Percentiles rank a stretch among this genome's conserved stretches.
phyloP scores from a whole-genome alignment of 2,888 invertebrate genomes.

The Nowickia ferox region DNA sequence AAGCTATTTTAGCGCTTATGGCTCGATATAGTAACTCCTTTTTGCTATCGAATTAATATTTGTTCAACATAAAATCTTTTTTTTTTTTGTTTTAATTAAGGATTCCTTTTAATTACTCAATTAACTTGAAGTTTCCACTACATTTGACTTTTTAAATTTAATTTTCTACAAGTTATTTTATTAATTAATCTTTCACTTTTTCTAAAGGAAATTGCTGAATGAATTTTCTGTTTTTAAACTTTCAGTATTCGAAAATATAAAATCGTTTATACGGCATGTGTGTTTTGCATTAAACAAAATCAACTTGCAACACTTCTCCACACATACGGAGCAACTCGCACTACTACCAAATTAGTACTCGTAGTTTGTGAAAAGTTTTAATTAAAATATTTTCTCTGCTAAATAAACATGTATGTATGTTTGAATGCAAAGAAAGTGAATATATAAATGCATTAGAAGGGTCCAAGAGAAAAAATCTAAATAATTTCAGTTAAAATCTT shows the following conservation, averaged over 20 bases:
- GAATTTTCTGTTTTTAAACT: slow-evolving; percentile 6
- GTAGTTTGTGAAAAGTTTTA: slow-evolving; percentile 46
- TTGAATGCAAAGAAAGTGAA: background rate
- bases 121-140: background rate
- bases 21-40: too few species aligned
- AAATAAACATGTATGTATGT: slow-evolving; percentile 18
- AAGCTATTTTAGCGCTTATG: too few species aligned
- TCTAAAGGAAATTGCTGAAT: background rate
- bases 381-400: slow-evolving; percentile 46
- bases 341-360: slow-evolving; percentile 42
- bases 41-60: too few species aligned
- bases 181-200: slow-evolving; percentile 5
- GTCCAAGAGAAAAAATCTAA: background rate
- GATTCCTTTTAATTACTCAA: too few species aligned
- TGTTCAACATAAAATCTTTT: too few species aligned
- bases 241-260: background rate
- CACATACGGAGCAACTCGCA: background rate
- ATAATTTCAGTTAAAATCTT: too few species aligned
- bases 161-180: slow-evolving; percentile 13
- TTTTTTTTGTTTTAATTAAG: too few species aligned
- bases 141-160: slow-evolving; percentile 8
- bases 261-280: slow-evolving; percentile 24
- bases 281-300: slow-evolving; percentile 9
- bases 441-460: background rate
- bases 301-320: background rate